These are phyloP conservation scores for Etia nguti DNA, from an alignment of 2,113 vertebrate genomes.

Conservation along the genomic window DNA sequence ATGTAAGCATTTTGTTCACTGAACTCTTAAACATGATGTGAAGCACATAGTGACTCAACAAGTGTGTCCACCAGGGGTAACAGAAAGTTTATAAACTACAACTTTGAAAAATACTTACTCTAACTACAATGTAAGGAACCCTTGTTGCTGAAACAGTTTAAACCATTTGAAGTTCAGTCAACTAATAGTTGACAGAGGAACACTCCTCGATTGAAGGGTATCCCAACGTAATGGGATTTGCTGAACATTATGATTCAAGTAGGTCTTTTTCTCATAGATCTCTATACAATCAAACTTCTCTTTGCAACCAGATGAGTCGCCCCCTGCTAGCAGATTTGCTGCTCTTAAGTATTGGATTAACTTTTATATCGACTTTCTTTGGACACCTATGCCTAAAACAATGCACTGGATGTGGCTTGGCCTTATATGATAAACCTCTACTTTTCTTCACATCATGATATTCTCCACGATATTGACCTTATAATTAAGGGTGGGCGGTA, in stretches of 20 bases:
- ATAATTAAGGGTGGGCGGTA: too few relatives aligned
- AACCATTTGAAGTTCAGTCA: too few relatives aligned
- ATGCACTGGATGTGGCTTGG: background rate
- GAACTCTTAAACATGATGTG: background rate
- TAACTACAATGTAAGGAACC: background rate
- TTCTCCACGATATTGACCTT: rapidly evolving
- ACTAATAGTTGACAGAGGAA: background rate
- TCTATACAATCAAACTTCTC: background rate
- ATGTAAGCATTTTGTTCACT: background rate
- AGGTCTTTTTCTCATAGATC: background rate
- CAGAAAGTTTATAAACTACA: background rate
- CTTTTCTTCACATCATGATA: background rate
- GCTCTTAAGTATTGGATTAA: background rate
- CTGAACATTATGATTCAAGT: background rate
- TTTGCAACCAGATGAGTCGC: background rate
- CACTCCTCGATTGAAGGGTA: too few relatives aligned
- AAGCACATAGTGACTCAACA: background rate
- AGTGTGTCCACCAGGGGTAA: background rate
- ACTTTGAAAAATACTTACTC: rapidly evolving
- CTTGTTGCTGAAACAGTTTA: background rate
- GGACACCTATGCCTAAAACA: background rate
- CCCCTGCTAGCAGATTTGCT: background rate
- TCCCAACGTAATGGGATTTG: background rate
- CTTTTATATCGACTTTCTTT: background rate
- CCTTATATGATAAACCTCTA: background rate